Conservation (phyloP, 1,140 invertebrate species). For the Drosophila mojavensis region DNA sequence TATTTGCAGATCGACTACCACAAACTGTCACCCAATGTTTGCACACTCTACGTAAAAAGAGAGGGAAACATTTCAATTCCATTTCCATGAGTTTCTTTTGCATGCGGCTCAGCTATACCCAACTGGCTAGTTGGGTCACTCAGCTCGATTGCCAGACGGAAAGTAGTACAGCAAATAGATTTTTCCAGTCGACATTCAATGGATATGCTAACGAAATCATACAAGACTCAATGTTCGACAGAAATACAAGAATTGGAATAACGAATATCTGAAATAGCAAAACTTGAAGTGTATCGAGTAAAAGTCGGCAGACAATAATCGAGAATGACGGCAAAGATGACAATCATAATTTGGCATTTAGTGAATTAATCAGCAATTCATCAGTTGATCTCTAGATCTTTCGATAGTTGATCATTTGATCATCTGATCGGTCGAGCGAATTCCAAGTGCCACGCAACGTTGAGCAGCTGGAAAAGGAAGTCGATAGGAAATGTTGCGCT, state of each 20-base stretch:
- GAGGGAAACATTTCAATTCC: too few relatives aligned
- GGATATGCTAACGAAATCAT: neutral
- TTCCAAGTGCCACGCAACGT: conserved; percentile 36
- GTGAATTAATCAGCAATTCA: neutral
- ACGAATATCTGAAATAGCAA: too few relatives aligned
- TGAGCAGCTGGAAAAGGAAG: conserved; percentile 25
- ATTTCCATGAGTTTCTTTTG: too few relatives aligned
- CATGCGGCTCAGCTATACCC: too few relatives aligned
- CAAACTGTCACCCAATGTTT: too few relatives aligned
- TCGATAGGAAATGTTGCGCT: neutral
- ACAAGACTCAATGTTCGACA: conserved; percentile 1
- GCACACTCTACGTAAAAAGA: too few relatives aligned
- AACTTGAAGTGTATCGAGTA: too few relatives aligned
- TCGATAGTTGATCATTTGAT: neutral
- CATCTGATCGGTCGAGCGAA: conserved; percentile 13
- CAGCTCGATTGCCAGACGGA: neutral
- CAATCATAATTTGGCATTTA: neutral
- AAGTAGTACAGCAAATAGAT: conserved; percentile 10
- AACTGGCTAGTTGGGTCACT: neutral
- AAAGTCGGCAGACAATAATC: too few relatives aligned
- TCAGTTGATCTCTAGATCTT: neutral
- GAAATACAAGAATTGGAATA: conserved; percentile 8
- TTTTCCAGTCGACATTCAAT: conserved; percentile 2
- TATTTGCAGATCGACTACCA: too few relatives aligned
- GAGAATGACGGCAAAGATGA: too few relatives aligned